phyloP scores from a whole-genome alignment of 2,113 vertebrate genomes.

The Spermophilus dauricus region DNA sequence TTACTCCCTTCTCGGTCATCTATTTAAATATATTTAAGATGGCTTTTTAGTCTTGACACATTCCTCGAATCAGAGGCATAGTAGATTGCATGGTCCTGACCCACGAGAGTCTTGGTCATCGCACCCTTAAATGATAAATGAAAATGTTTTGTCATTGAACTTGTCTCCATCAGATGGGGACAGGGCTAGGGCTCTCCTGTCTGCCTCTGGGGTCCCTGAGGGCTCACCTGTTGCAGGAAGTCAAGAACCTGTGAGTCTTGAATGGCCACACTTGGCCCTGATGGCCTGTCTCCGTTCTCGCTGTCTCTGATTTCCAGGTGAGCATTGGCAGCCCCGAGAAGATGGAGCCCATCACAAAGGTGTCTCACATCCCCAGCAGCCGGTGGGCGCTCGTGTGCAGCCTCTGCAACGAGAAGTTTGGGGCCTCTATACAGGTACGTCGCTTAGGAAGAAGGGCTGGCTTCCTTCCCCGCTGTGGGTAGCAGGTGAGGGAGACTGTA shows the following conservation, averaged over 20 bases:
- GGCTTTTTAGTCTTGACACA: not conserved
- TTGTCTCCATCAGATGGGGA: not conserved
- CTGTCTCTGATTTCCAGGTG: constrained; percentile 89
- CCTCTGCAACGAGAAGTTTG: constrained; percentile 97
- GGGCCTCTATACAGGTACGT: constrained; percentile 97
- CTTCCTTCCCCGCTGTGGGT: not conserved
- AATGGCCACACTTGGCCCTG: not conserved
- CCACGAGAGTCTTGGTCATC: not conserved
- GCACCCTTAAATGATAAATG: not conserved
- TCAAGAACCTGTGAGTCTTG: not conserved
- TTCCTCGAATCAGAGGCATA: not conserved
- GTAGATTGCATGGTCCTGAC: not conserved
- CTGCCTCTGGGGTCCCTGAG: not conserved
- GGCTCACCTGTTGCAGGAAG: too few species aligned
- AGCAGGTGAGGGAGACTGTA: not conserved
- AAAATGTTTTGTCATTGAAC: not conserved
- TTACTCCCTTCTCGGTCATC: not conserved
- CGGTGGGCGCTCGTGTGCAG: constrained; percentile 98
- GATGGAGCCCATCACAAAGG: constrained; percentile 99
- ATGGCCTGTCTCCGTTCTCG: not conserved
- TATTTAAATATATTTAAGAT: not conserved
- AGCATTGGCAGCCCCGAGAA: constrained; percentile 99
- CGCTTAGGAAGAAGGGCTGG: accelerated
- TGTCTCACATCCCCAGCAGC: constrained; percentile 98
- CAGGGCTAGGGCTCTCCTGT: not conserved